Base-by-base conservation (phyloP, 2,797 vertebrate genomes). In the Sebastes wilsoni region DNA sequence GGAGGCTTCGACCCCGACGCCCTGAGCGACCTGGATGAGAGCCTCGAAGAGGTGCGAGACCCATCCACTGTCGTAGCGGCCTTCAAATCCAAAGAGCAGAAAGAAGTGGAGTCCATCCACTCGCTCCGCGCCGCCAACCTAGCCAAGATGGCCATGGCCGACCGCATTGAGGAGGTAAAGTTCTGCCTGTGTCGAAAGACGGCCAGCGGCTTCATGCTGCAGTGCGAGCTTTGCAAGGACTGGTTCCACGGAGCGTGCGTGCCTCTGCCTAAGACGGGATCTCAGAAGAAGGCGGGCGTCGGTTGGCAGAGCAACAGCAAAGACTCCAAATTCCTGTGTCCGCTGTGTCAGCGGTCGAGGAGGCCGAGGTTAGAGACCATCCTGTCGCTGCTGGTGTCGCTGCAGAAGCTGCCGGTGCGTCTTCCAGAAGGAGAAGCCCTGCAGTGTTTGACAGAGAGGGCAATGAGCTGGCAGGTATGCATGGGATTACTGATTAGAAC, bases 151-250 rank as follows among this genome's bases (percentile, higher is more conserved):
- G 96, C 97, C 27, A 97, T 99, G 97, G 97, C 98, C 23, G 98
- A 99, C 79, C 97, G 97, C 20, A 99, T 99, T 0, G 98, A 99
- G 86, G 98, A 99, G 85, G 97, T 99, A 6, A 99, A 99, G 87
- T 99, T 99, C 94, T 99, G 99, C n/a, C 88, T 99, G 82, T 99
- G 99, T 77, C 97, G 98, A 66, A 98, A 97, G 90, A 97, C 97
- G 0, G 98, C 99, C 28, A 97, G 97, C 5, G 98, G 99, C 5
- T 97, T 99, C 90, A 99, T 99, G 99, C 87, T 99, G 8, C 99
- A 99, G 89, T 99, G 99, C 16, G 98, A 99, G 90, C 97, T 99
- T 65, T 99, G 99, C 88, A 99, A 99, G 91, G 98, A 99, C 96
- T 99, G 98, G 99, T 99, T 99, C 79, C 99, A 99, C 65, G 97